Evolutionary conservation across 2,113 vertebrate genomes (phyloP).

Genomic region (Gambusia holbrooki): DNA sequence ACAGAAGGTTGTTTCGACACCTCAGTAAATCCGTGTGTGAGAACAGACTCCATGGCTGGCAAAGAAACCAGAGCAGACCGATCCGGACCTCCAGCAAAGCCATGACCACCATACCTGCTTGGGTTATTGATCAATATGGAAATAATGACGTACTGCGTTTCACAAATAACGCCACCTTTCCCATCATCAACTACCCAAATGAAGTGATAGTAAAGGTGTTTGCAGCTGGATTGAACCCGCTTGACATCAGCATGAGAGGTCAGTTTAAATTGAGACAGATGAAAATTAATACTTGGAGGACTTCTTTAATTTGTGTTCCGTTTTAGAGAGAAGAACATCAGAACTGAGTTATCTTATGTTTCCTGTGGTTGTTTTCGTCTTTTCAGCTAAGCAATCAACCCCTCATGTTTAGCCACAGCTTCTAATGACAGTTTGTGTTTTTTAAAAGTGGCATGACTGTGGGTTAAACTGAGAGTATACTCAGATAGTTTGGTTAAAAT

Average conservation of each 20-base stretch:
- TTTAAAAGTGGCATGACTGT: too few relatives aligned
- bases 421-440: too few relatives aligned
- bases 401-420: too few relatives aligned
- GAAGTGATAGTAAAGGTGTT: slow-evolving; percentile 93
- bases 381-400: too few relatives aligned
- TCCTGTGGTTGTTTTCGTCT: too few relatives aligned
- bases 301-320: too few relatives aligned
- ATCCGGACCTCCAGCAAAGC: slow-evolving; percentile 72
- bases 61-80: slow-evolving; percentile 30
- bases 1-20: slow-evolving; percentile 23
- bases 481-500: too few relatives aligned
- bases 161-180: slow-evolving; percentile 84
- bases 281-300: too few relatives aligned
- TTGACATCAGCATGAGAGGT: slow-evolving; percentile 97
- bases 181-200: slow-evolving; percentile 89
- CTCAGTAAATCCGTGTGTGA: background rate
- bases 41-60: background rate
- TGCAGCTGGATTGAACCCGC: slow-evolving; percentile 90
- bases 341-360: too few relatives aligned
- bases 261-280: slow-evolving; percentile 66
- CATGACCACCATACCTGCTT: slow-evolving; percentile 86
- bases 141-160: slow-evolving; percentile 88
- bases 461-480: too few relatives aligned
- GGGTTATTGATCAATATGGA: slow-evolving; percentile 94
- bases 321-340: too few relatives aligned